These are phyloP conservation scores for Matsumyia berberina DNA, from an alignment of 2,888 invertebrate genomes.

Conservation along the genomic window DNA sequence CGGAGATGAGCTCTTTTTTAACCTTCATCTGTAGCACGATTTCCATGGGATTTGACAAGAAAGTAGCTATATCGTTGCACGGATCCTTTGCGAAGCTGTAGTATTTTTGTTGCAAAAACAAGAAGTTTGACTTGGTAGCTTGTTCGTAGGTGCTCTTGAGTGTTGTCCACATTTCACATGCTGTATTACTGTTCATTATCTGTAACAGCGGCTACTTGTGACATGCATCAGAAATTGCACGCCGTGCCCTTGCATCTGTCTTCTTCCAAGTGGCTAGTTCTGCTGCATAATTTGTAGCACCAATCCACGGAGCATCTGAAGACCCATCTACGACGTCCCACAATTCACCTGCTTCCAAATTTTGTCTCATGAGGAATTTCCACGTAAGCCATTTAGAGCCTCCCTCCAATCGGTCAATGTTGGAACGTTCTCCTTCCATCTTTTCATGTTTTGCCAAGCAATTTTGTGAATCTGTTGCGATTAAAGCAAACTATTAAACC, in stretches of 20 bases:
- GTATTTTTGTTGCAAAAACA: slow-evolving; percentile 79
- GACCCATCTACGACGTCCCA: slow-evolving; percentile 33
- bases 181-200: slow-evolving; percentile 65
- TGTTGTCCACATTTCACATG: slow-evolving; percentile 66
- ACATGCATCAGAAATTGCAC: slow-evolving; percentile 7
- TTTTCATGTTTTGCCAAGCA: too few relatives aligned
- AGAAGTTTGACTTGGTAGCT: slow-evolving; percentile 78
- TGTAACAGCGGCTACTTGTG: slow-evolving; percentile 55
- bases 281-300: not conserved
- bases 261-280: not conserved
- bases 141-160: slow-evolving; percentile 78
- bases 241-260: slow-evolving; percentile 24
- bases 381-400: too few relatives aligned
- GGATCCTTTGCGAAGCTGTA: slow-evolving; percentile 61
- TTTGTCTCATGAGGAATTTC: too few relatives aligned
- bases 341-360: slow-evolving; percentile 52
- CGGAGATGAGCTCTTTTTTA: too few relatives aligned
- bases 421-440: too few relatives aligned
- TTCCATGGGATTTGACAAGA: slow-evolving; percentile 61
- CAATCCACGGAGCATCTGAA: not conserved
- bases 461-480: too few relatives aligned
- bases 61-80: slow-evolving; percentile 62
- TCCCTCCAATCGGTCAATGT: too few relatives aligned
- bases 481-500: too few relatives aligned
- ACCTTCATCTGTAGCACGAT: slow-evolving; percentile 61